These are phyloP conservation scores for Apogon talboti DNA, from an alignment of 2,797 vertebrate genomes.

Conservation along the genomic window DNA sequence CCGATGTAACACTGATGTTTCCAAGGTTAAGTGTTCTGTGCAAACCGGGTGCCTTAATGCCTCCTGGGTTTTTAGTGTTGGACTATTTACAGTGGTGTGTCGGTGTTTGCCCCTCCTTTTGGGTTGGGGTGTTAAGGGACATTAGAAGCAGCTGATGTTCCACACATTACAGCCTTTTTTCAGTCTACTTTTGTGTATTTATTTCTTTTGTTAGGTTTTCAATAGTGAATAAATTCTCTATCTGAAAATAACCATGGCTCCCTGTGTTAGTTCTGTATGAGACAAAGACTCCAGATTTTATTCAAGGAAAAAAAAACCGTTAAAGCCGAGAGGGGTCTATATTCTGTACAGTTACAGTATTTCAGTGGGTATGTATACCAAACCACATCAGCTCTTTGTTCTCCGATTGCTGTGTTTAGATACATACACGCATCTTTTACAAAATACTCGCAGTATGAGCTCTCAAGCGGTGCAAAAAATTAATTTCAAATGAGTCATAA, in stretches of 20 bases:
- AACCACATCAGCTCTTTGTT: background rate
- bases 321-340: no score
- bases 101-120: slow-evolving; percentile 41
- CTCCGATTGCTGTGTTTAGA: background rate
- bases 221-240: slow-evolving; percentile 19
- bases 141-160: background rate
- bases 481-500: no score
- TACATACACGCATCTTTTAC: no score
- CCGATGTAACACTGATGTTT: no score
- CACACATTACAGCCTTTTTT: background rate
- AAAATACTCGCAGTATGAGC: no score
- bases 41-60: no score
- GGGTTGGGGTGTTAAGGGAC: slow-evolving; percentile 18
- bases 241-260: background rate
- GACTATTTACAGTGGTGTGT: slow-evolving; percentile 1
- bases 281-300: background rate
- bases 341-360: background rate
- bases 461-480: no score
- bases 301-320: background rate
- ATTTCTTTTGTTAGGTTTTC: background rate
- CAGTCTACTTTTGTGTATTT: no score
- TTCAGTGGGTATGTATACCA: background rate
- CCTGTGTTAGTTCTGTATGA: background rate
- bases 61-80: no score
- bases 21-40: no score